A percentile compares a stretch with the other conserved stretches of the same genome.
Conservation (phyloP, 2,888 invertebrate species). For the Cerastoderma edule region DNA sequence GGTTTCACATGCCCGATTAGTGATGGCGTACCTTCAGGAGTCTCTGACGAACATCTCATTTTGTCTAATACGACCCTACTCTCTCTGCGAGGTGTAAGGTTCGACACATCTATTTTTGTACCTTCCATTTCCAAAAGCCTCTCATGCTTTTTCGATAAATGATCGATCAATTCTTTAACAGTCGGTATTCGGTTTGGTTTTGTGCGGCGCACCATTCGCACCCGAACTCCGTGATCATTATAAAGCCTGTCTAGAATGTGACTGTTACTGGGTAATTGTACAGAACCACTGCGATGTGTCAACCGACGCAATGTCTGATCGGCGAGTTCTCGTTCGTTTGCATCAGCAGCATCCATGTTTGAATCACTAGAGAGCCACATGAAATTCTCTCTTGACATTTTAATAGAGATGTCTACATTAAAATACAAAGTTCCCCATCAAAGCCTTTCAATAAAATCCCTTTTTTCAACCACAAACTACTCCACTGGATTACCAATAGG, state of each 20-base stretch:
- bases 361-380: slow-evolving; percentile 1
- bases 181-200: slow-evolving; percentile 66
- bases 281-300: slow-evolving; percentile 49
- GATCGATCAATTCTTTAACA: slow-evolving; percentile 71
- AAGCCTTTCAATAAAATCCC: not conserved
- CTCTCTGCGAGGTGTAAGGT: slow-evolving; percentile 4
- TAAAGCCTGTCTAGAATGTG: slow-evolving; percentile 66
- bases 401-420: not conserved
- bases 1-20: not conserved
- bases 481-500: not conserved
- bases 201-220: slow-evolving; percentile 59
- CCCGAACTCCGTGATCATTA: slow-evolving; percentile 68
- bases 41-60: slow-evolving; percentile 37
- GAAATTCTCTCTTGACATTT: slow-evolving; percentile 11
- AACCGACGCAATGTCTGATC: slow-evolving; percentile 32
- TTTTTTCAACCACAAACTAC: not conserved
- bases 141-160: slow-evolving; percentile 69
- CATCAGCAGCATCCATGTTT: slow-evolving; percentile 15
- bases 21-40: slow-evolving; percentile 9
- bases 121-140: slow-evolving; percentile 57
- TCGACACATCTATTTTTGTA: slow-evolving; percentile 28
- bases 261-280: slow-evolving; percentile 63
- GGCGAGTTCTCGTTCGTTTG: slow-evolving; percentile 30
- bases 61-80: slow-evolving; percentile 1
- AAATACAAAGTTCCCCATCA: not conserved